Base-by-base conservation (phyloP, 2,797 vertebrate genomes). In the Alexandromys oeconomus region DNA sequence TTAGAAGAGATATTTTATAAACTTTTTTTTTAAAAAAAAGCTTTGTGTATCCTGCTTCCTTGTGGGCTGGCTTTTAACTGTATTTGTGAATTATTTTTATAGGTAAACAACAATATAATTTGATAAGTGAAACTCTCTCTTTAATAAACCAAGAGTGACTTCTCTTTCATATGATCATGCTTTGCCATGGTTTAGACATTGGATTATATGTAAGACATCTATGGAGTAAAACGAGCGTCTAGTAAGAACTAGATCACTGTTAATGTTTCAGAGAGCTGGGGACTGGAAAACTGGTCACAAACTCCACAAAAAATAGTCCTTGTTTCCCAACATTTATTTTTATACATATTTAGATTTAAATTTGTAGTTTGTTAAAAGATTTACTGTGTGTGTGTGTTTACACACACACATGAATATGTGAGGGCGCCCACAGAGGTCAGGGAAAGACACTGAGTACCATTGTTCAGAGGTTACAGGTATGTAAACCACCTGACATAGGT, bases 191-290 rank as follows among this genome's bases (percentile, higher is more conserved):
- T 80, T 25, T 85, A 92, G n/a, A 94, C 69, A 78, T 40, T 65
- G 12, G 6, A 10, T 91, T 92, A 46, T 80, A 85, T 79, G 85
- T 92, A 97, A 95, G 81, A 63, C 89, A 89, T 92, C 54, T 51
- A 93, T 54, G 92, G 78, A 67, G 54, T 29, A 88, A 79, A 48
- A 11, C 91, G 61, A 87, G 31, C 74, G 40, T 87, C 37, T 89
- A 12, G 40, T 37, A 93, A 46, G 57, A 85, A 40, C 25, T 86
- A 89, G 93, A 87, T 29, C 8, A 15, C 76, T 97, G 40, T 25
- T 88, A 76, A 89, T 76, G 61, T 91, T 97, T 92, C 88, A 59
- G 37, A 81, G 34, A 93, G 89, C 1, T 34, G 31, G 92, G 76
- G 6, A 19, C 90, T 43, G 82, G 43, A 92, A 76, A 92, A 54